Conservation (phyloP, 2,113 vertebrate species). For the Lontra canadensis region DNA sequence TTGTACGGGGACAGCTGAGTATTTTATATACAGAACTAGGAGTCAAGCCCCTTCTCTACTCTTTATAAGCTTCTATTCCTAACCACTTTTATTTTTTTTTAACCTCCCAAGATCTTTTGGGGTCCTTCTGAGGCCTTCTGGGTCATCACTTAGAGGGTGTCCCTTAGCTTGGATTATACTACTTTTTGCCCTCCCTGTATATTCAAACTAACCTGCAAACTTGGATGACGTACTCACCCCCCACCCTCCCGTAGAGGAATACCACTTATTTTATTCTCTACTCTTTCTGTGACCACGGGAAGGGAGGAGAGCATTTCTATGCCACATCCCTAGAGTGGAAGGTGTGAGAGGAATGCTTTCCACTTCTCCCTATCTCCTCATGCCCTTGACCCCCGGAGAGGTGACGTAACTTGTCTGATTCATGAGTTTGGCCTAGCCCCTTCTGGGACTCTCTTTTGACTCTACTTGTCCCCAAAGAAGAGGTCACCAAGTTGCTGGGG, state of each 20-base stretch:
- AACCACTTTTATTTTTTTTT: not conserved
- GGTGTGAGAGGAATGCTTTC: not conserved
- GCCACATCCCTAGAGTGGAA: not conserved
- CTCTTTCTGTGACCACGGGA: not conserved
- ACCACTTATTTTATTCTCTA: not conserved
- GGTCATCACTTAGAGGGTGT: not conserved
- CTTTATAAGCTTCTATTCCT: not conserved
- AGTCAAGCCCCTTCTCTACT: not conserved
- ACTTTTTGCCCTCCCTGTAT: not conserved
- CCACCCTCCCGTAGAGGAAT: not conserved
- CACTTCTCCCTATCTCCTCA: not conserved
- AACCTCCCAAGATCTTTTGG: not conserved
- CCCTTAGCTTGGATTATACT: not conserved
- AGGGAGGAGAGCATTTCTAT: not conserved
- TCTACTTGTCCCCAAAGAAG: not conserved
- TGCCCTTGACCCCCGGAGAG: not conserved
- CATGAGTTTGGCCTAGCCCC: not conserved
- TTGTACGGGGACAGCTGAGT: not conserved
- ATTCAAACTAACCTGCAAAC: not conserved
- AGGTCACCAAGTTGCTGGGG: not conserved
- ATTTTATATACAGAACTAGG: not conserved
- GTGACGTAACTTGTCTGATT: not conserved
- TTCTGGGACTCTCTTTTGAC: not conserved
- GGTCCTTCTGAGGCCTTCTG: not conserved
- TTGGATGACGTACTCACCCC: fast-evolving